Conservation (phyloP, 2,797 vertebrate genomes). For the Spondyliosoma cantharus region DNA sequence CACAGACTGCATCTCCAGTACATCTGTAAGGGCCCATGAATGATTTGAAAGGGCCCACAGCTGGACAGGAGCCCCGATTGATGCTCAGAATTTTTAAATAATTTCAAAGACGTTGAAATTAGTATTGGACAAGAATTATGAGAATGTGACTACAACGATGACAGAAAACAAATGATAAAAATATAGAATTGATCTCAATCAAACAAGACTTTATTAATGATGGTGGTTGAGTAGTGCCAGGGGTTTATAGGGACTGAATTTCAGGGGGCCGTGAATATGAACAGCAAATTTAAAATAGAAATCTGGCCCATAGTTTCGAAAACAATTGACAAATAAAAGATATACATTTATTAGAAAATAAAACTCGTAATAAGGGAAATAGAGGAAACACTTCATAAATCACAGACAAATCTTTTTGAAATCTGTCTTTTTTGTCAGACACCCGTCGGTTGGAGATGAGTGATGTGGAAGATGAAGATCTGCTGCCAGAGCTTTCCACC, state of each 20-base stretch:
- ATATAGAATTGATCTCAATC: background rate
- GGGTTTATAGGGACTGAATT: background rate
- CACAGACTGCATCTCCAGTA: background rate
- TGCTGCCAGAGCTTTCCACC: conserved; percentile 63
- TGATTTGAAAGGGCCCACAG: background rate
- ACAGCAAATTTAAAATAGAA: background rate
- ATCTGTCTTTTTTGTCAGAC: background rate
- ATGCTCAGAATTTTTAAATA: background rate
- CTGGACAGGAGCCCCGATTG: background rate
- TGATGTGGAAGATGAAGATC: conserved; percentile 60
- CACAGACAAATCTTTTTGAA: background rate
- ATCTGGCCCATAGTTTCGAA: background rate
- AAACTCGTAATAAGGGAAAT: background rate
- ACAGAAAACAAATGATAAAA: background rate
- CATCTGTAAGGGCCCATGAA: conserved; percentile 12
- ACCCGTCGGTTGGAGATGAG: conserved; percentile 20
- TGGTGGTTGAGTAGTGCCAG: too few species aligned
- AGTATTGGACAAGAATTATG: too few species aligned
- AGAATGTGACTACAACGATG: background rate
- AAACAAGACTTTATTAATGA: background rate
- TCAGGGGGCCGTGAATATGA: background rate
- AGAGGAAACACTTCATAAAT: background rate
- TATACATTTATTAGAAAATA: background rate
- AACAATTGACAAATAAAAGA: background rate
- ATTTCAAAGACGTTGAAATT: background rate